These are phyloP conservation scores for Passer domesticus DNA, from an alignment of 2,113 vertebrate genomes.

Conservation along the genomic window DNA sequence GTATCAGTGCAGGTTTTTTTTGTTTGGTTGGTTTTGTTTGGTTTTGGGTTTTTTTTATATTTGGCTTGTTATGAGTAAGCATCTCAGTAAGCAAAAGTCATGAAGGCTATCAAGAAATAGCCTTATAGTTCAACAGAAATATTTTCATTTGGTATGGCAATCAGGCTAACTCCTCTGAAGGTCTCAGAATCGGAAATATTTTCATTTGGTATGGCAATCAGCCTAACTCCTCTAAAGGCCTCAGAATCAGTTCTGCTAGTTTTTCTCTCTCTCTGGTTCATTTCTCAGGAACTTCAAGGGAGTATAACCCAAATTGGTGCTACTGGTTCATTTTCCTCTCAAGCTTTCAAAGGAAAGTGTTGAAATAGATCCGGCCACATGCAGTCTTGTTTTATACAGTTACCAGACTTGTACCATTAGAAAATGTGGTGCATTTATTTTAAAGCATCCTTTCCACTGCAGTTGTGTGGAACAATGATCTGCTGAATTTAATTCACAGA, in stretches of 20 bases:
- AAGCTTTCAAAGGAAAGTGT: conserved; percentile 41
- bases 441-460: conserved; percentile 67
- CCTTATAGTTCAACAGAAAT: conserved; percentile 15
- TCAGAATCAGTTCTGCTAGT: conserved; percentile 31
- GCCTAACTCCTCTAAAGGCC: conserved; percentile 34
- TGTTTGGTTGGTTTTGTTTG: background rate
- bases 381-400: conserved; percentile 51
- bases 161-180: conserved; percentile 38
- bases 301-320: conserved; percentile 54
- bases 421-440: conserved; percentile 66
- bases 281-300: conserved; percentile 52
- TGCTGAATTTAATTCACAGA: conserved; percentile 85
- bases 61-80: background rate
- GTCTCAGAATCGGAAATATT: conserved; percentile 41
- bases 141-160: conserved; percentile 36
- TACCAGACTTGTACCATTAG: conserved; percentile 45
- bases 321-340: conserved; percentile 22
- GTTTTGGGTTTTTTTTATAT: background rate
- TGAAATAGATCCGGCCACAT: conserved; percentile 37
- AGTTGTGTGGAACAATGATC: conserved; percentile 80
- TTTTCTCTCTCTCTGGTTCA: conserved; percentile 51
- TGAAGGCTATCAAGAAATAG: conserved; percentile 14
- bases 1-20: background rate
- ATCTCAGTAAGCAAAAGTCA: background rate
- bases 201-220: conserved; percentile 33